Evolutionary conservation across 2,113 vertebrate species (phyloP).

Genomic region (Miniopterus natalensis): DNA sequence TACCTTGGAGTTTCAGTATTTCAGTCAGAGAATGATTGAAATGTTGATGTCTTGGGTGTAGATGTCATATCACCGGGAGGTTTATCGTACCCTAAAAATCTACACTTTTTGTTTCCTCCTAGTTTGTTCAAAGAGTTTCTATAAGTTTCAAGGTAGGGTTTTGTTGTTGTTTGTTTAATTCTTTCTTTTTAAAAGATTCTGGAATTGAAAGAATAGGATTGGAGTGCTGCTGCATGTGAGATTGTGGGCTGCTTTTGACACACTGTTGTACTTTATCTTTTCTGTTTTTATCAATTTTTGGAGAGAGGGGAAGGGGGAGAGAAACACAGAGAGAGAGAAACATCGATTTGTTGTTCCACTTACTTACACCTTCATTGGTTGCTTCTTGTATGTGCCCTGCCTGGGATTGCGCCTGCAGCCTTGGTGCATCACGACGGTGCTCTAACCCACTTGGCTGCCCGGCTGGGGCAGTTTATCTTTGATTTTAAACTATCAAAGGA

Average conservation of each 20-base stretch:
- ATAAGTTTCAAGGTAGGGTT: neutral
- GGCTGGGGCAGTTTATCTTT: neutral
- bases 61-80: neutral
- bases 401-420: too few relatives aligned
- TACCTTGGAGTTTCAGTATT: neutral
- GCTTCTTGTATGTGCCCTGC: too few relatives aligned
- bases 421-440: neutral
- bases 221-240: neutral
- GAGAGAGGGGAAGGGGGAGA: too few relatives aligned
- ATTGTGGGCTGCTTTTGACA: neutral
- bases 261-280: neutral
- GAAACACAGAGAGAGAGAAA: too few relatives aligned
- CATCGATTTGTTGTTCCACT: too few relatives aligned
- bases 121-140: neutral
- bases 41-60: neutral
- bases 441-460: neutral
- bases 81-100: neutral
- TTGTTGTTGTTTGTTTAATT: constrained; percentile 14
- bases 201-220: neutral
- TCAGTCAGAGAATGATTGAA: neutral
- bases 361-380: too few relatives aligned
- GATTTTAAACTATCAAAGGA: neutral
- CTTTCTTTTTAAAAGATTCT: neutral
- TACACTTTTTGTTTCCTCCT: neutral
- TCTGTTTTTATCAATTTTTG: too few relatives aligned